These are phyloP conservation scores for Stegana nigrithorax DNA, from an alignment of 2,888 invertebrate genomes.

Conservation along the genomic window DNA sequence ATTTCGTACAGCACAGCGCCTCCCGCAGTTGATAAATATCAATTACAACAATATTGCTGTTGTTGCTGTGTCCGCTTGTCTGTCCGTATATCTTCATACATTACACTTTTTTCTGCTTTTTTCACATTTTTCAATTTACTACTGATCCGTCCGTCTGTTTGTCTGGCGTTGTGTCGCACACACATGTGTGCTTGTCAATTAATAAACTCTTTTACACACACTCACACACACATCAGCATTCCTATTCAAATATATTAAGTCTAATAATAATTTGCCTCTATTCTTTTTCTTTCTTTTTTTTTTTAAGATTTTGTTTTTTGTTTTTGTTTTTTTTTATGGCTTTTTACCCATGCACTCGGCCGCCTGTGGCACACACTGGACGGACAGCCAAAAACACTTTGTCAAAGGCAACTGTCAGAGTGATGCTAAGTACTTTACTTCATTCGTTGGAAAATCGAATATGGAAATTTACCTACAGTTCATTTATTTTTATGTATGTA, in stretches of 20 bases:
- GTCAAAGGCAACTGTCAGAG: conserved; percentile 1
- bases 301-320: no score
- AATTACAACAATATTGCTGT: conserved; percentile 9
- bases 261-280: conserved; percentile 9
- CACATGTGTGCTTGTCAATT: conserved; percentile 6
- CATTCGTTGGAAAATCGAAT: background rate
- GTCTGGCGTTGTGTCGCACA: background rate
- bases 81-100: background rate
- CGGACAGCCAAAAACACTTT: no score
- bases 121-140: conserved; percentile 7
- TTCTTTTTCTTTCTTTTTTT: background rate
- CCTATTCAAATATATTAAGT: background rate
- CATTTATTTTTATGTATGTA: no score
- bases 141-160: no score
- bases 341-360: background rate
- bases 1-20: background rate
- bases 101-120: no score
- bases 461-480: no score
- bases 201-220: background rate
- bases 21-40: background rate
- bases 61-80: background rate
- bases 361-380: no score
- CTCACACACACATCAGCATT: no score
- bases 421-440: background rate
- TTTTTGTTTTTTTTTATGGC: background rate